Evolutionary conservation across 2,113 vertebrate genomes (phyloP).

Genomic region (Microcebus ravelobensis): DNA sequence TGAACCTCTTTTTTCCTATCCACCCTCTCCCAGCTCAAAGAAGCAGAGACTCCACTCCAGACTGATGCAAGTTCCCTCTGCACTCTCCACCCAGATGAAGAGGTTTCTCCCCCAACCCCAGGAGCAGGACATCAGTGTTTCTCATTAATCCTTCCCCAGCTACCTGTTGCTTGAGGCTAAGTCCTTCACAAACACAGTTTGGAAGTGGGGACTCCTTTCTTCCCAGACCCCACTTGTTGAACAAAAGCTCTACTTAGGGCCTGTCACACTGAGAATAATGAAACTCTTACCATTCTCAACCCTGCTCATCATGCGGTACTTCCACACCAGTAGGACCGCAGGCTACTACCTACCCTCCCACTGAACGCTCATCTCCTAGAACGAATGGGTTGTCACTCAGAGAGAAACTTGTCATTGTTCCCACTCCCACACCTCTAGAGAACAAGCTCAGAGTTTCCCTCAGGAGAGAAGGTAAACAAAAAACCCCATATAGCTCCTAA

Average conservation of each 20-base stretch:
- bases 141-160: neutral
- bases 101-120: neutral
- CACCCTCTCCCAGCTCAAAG: neutral
- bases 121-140: neutral
- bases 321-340: neutral
- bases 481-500: neutral
- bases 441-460: neutral
- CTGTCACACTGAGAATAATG: neutral
- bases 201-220: neutral
- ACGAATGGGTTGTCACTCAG: neutral
- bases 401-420: neutral
- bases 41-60: neutral
- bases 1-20: neutral
- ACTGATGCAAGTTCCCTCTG: neutral
- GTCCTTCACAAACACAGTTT: neutral
- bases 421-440: neutral
- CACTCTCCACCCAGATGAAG: neutral
- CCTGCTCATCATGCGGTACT: neutral
- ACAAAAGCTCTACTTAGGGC: neutral
- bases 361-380: neutral
- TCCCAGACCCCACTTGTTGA: neutral
- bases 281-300: neutral
- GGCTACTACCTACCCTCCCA: neutral
- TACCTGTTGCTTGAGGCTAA: neutral
- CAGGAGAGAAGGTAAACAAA: neutral